Conservation (phyloP, 2,888 invertebrate species). For the Polylopha cassiicola region DNA sequence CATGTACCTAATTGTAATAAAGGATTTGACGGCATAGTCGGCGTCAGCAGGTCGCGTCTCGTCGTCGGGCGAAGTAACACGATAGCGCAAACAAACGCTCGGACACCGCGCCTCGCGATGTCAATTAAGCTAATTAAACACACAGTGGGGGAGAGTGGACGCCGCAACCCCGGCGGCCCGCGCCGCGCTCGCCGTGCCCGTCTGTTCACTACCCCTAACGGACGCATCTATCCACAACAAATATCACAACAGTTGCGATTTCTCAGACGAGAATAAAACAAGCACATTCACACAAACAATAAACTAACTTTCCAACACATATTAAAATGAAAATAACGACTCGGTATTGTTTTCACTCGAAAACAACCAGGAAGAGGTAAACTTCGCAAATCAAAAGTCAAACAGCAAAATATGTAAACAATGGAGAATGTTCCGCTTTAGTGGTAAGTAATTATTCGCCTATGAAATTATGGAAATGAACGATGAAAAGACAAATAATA, state of each 20-base stretch:
- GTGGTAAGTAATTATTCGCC: conserved; percentile 72
- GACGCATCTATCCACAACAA: conserved; percentile 41
- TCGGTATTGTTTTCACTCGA: conserved; percentile 18
- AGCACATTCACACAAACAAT: conserved; percentile 38
- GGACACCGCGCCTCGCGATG: conserved; percentile 74
- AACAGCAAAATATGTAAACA: conserved; percentile 68
- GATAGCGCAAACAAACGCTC: conserved; percentile 74
- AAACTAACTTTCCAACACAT: conserved; percentile 7
- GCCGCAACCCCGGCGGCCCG: conserved; percentile 36
- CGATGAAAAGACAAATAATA: conserved; percentile 77
- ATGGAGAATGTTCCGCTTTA: conserved; percentile 63
- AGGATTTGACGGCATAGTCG: conserved; percentile 8
- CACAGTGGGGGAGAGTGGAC: conserved; percentile 58
- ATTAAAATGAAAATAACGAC: conserved; percentile 17
- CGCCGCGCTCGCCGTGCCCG: conserved; percentile 35
- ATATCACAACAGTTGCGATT: conserved; percentile 57
- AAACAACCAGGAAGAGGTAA: conserved; percentile 30
- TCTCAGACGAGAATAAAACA: conserved; percentile 51
- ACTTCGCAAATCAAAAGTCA: conserved; percentile 55
- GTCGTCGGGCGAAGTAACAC: conserved; percentile 51
- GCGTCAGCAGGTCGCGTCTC: conserved; percentile 32
- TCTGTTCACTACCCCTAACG: conserved; percentile 51
- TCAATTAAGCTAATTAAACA: conserved; percentile 78
- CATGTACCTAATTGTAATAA: too few species aligned
- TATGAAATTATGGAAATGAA: conserved; percentile 77